Evolutionary conservation across 2,888 invertebrate species (phyloP), one percentile per base, ranked within the genome.

Genomic region (Chironomus riparius): DNA sequence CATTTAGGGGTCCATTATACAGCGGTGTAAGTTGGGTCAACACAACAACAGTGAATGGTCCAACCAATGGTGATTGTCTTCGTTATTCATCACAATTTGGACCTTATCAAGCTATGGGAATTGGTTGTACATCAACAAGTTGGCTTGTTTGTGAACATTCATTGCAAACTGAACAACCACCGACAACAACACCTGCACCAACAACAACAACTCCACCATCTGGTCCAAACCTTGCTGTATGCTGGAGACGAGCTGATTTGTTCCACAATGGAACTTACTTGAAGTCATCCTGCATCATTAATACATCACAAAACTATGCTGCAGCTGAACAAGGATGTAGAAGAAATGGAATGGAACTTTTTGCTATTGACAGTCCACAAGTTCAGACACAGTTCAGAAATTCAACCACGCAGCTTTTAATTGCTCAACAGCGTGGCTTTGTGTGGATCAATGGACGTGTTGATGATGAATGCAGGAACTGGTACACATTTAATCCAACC

Each of bases 391-490:
- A 15, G 2, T 56, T 56, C 15, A 56, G 56, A 18, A 15, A n/a
- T 5, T 5, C 56, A 56, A 15, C 56, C 18, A 56, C 6, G 7
- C 15, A 15, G 18, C 5, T 56, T n/a, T n/a, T n/a, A n/a, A 4
- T 1, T 18, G 7, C 0, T 56, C 7, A 56, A 18, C 5, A 28
- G 4, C 22, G 61, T 18, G 72, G 72, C 0, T 61, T 38, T 47
- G 56, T 72, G 10, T 72, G 72, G 72, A 72, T 72, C 12, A 72
- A 72, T 61, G 72, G 72, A 47, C 18, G 62, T 18, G 22, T 50
- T 28, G 38, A 72, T 13, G 72, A 28, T 1, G 72, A 61, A 15
- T 65, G 65, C 21, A 13, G 12, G 21, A 65, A 22, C 10, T 72
- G 72, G 72, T 28, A 18, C 13, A 38, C 28, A 12, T 62, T 62